Conservation (phyloP, 1,140 invertebrate species). For the Doryteuthis pealeii region DNA sequence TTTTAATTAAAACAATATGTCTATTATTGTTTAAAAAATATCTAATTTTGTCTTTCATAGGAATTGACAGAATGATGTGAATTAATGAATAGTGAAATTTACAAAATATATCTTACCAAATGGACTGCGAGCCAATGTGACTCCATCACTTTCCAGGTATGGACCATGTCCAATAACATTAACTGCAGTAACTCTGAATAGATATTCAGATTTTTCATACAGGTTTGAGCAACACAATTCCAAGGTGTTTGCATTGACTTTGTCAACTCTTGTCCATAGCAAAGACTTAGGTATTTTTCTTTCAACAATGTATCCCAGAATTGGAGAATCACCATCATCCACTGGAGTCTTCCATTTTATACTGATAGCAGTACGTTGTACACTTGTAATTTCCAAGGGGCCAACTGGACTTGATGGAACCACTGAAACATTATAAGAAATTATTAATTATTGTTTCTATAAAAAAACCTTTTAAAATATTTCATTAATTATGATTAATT, state of each 20-base stretch:
- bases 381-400: constrained; percentile 66
- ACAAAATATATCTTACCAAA: constrained; percentile 38
- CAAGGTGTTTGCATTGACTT: constrained; percentile 63
- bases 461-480: constrained; percentile 82
- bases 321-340: constrained; percentile 94
- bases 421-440: constrained; percentile 5
- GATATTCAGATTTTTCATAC: constrained; percentile 78
- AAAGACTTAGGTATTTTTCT: constrained; percentile 72
- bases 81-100: too few relatives aligned
- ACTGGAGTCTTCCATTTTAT: constrained; percentile 94
- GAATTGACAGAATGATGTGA: too few relatives aligned
- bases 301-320: constrained; percentile 92
- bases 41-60: too few relatives aligned
- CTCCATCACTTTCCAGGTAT: constrained; percentile 84
- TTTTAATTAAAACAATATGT: too few relatives aligned
- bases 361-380: constrained; percentile 71
- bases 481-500: constrained; percentile 35
- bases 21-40: too few relatives aligned
- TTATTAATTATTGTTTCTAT: constrained; percentile 60
- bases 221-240: constrained; percentile 73
- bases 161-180: constrained; percentile 93
- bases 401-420: constrained; percentile 28
- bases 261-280: constrained; percentile 78
- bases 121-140: constrained; percentile 82
- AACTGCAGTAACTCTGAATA: constrained; percentile 85